Base-by-base conservation (phyloP, 1,140 invertebrate species). In the Drosophila sp. region DNA sequence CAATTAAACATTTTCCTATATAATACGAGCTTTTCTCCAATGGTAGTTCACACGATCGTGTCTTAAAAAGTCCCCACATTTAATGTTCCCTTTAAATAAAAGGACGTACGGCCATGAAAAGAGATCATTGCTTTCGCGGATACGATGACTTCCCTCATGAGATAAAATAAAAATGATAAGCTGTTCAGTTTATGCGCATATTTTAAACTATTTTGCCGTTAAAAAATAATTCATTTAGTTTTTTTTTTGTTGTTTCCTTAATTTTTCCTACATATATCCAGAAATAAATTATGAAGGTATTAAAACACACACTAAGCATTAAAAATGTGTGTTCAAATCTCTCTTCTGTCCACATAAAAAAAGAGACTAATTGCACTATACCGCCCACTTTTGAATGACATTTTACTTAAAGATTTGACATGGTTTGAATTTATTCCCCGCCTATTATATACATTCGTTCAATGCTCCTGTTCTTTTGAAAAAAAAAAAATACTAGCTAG, bases 381-480 rank as follows among this genome's bases (percentile, higher is more conserved):
- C 68, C 68, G 27, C 69, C 76, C 83, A 73, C 72, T 89, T 50
- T 50, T 89, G 70, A 87, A 73, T 87, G 83, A 89, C 84, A 87
- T 89, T 82, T 86, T 71, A 83, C 83, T 87, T 83, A 80, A 87
- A 70, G 80, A 76, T 87, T 71, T 87, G 84, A 87, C 84, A 87
- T 70, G 70, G 61, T 80, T 87, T 74, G 54, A 73, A 89, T 58
- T 33, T 35, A 60, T 40, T 58, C 44, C 40, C 50, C 25, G n/a
- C 35, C 2, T 50, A 50, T 60, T 33, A 47, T 55, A 25, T 10
- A 29, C 35, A 47, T 50, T 2, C 66, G 76, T 71, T 66, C 81
- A 84, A 73, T 74, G 74, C 82, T 86, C 78, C 78, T 86, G 77
- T 66, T 65, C 41, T 44, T 44, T 17, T 1, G 6, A 41, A 11